These are phyloP conservation scores for Idaea dimidiata DNA, from an alignment of 2,888 invertebrate genomes.

Conservation along the genomic window DNA sequence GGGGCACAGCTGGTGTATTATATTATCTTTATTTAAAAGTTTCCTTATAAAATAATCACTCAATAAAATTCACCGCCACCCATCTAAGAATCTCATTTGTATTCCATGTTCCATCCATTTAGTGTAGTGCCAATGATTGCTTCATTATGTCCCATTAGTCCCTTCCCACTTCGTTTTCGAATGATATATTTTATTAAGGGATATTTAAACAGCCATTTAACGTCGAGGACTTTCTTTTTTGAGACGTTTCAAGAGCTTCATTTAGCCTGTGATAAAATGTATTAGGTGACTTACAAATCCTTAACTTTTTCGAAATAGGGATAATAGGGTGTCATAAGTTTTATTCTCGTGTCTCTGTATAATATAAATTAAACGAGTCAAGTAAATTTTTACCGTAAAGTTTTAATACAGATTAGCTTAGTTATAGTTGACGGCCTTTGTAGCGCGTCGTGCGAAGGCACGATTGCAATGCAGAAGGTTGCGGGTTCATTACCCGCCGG, in stretches of 20 bases:
- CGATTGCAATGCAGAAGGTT: too few relatives aligned
- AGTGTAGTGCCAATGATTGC: not conserved
- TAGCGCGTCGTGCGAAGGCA: too few relatives aligned
- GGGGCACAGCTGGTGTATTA: too few relatives aligned
- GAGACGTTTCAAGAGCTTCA: not conserved
- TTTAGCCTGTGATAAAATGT: not conserved
- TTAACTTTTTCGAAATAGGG: too few relatives aligned
- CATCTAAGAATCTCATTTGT: not conserved
- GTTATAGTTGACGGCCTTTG: too few relatives aligned
- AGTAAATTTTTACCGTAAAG: too few relatives aligned
- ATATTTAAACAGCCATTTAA: not conserved
- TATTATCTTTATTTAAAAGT: too few relatives aligned
- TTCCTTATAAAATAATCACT: not conserved
- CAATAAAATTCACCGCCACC: not conserved
- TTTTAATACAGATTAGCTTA: too few relatives aligned
- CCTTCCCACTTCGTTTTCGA: not conserved
- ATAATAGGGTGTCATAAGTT: too few relatives aligned
- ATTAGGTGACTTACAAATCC: not conserved
- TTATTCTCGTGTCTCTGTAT: too few relatives aligned
- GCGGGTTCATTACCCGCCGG: too few relatives aligned
- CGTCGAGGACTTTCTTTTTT: not conserved
- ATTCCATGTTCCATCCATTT: slow-evolving; percentile 1
- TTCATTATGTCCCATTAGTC: not conserved
- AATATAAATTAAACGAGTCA: too few relatives aligned
- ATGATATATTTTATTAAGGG: not conserved